A percentile compares a stretch with the other conserved stretches of the same genome.
phyloP scores from a whole-genome alignment of 2,797 vertebrate species.

The Bufotes viridis region DNA sequence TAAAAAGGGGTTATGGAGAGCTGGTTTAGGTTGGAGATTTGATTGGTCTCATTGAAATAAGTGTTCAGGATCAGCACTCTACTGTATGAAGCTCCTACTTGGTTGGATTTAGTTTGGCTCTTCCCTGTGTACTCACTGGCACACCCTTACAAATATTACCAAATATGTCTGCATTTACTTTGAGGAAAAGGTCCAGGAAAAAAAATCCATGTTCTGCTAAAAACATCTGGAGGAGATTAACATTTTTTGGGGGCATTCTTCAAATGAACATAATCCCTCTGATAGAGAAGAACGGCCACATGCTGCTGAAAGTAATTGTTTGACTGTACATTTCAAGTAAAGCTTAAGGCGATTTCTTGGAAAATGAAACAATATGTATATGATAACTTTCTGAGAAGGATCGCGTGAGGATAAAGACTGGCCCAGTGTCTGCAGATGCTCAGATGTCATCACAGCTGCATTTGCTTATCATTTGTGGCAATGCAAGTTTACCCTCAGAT shows the following conservation, averaged over 20 bases:
- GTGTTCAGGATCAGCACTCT: no score
- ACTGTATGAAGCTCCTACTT: neutral
- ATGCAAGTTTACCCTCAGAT: neutral
- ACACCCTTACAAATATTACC: neutral
- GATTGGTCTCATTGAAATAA: no score
- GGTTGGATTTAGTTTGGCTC: neutral
- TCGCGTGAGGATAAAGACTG: neutral
- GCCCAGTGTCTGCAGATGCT: neutral
- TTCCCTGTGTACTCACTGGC: neutral
- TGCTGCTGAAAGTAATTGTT: neutral
- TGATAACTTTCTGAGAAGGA: conserved; percentile 14
- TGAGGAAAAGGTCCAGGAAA: neutral
- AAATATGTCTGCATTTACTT: conserved; percentile 14
- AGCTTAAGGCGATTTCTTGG: neutral
- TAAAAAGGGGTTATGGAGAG: no score
- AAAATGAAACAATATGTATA: conserved; percentile 11
- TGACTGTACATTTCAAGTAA: neutral
- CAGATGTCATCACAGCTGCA: neutral
- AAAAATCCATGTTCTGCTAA: neutral
- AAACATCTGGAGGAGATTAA: conserved; percentile 1
- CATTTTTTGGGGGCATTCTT: neutral
- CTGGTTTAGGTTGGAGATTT: no score
- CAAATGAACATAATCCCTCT: neutral
- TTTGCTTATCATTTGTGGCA: neutral
- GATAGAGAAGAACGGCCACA: neutral